These are phyloP conservation scores for Trachurus trachurus DNA, from an alignment of 2,797 vertebrate genomes.

Conservation along the genomic window DNA sequence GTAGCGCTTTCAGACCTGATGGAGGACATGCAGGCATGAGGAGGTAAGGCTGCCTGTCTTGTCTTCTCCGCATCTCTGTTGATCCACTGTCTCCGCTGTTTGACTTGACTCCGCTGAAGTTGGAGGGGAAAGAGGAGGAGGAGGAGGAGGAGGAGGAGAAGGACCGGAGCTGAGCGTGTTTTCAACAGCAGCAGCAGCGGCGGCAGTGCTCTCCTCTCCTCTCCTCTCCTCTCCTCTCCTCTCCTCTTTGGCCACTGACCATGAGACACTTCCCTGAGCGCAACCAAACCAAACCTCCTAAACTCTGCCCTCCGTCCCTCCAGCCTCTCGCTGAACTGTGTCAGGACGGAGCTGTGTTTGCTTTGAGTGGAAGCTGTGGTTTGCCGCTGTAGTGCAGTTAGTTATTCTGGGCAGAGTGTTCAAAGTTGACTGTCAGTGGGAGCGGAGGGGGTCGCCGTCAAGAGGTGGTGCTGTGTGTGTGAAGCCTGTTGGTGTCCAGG, in stretches of 20 bases:
- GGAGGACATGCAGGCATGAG: constrained; percentile 86
- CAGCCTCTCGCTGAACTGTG: constrained; percentile 42
- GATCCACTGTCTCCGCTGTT: constrained; percentile 65
- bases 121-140: constrained; percentile 16
- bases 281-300: not conserved
- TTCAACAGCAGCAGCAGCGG: constrained; percentile 9
- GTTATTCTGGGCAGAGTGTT: constrained; percentile 60
- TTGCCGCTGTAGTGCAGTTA: constrained; percentile 39
- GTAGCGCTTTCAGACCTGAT: constrained; percentile 79
- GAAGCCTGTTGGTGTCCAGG: constrained; percentile 68
- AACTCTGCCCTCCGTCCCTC: constrained; percentile 6
- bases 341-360: constrained; percentile 50
- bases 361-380: constrained; percentile 65
- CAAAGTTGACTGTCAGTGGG: constrained; percentile 74
- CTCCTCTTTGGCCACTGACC: constrained; percentile 56
- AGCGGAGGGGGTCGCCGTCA: constrained; percentile 23
- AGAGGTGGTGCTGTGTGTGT: constrained; percentile 31
- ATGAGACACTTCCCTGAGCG: constrained; percentile 47
- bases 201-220: too few relatives aligned
- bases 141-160: not conserved
- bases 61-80: constrained; percentile 57
- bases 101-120: constrained; percentile 65
- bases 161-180: constrained; percentile 42
- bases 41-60: constrained; percentile 81
- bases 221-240: not conserved